Conservation (phyloP, 1,140 invertebrate genomes). For the Metaphire vulgaris region DNA sequence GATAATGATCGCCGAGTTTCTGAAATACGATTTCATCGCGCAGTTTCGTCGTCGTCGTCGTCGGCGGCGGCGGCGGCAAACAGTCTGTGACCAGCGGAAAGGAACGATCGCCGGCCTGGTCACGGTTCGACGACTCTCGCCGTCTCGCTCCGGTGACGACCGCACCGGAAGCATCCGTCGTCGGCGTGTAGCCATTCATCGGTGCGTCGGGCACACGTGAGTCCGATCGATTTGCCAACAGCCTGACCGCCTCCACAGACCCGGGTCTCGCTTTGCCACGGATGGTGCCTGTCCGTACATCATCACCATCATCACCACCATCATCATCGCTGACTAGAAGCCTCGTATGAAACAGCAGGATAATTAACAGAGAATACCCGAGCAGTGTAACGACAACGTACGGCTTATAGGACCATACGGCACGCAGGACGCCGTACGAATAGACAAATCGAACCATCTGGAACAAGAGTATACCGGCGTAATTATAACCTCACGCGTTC, state of each 20-base stretch:
- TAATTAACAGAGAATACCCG: neutral
- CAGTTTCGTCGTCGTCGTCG: neutral
- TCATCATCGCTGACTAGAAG: neutral
- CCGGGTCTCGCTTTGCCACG: neutral
- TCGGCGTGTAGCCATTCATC: neutral
- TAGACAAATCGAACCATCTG: neutral
- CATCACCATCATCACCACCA: too few species aligned
- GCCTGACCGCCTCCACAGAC: too few species aligned
- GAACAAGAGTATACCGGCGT: too few species aligned
- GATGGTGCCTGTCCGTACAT: neutral
- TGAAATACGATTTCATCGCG: slow-evolving; percentile 5
- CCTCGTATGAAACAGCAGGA: neutral
- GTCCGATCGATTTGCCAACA: too few species aligned
- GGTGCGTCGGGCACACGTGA: too few species aligned
- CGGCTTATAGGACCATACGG: neutral
- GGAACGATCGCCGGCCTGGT: neutral
- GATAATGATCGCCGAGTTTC: slow-evolving; percentile 10
- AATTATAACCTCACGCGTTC: too few species aligned
- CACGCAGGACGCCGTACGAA: neutral
- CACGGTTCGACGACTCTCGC: too few species aligned
- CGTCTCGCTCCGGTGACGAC: too few species aligned
- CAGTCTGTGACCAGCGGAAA: neutral
- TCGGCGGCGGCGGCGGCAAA: neutral
- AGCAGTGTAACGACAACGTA: neutral
- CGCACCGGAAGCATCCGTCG: neutral